These are phyloP conservation scores for Altica lythri DNA, from an alignment of 2,888 invertebrate species.

Conservation along the genomic window DNA sequence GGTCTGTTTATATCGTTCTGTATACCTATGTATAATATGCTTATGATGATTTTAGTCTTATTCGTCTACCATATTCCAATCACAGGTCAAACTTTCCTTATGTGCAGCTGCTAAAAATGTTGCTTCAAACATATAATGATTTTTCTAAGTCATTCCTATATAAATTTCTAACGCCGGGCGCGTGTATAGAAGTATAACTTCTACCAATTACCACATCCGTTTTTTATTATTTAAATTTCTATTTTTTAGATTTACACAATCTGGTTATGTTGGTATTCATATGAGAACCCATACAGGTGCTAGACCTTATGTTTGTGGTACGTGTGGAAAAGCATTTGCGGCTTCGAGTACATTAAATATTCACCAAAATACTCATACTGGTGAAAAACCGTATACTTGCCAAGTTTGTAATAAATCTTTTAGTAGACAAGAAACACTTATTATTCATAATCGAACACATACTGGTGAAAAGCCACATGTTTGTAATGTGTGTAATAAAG, in stretches of 20 bases:
- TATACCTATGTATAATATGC: background rate
- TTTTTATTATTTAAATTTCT: slow-evolving; percentile 1
- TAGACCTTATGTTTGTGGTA: slow-evolving; percentile 55
- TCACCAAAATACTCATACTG: slow-evolving; percentile 56
- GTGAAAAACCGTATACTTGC: slow-evolving; percentile 56
- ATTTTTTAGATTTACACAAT: slow-evolving; percentile 55
- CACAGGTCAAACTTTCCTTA: no score
- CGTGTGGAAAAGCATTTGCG: slow-evolving; percentile 57
- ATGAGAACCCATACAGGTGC: slow-evolving; percentile 58
- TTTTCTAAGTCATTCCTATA: no score
- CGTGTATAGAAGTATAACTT: background rate
- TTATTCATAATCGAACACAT: slow-evolving; percentile 55
- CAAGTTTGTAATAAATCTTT: slow-evolving; percentile 55
- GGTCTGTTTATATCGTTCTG: background rate
- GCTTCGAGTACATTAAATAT: slow-evolving; percentile 56
- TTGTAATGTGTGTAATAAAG: slow-evolving; percentile 54
- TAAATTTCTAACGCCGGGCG: background rate
- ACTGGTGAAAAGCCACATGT: slow-evolving; percentile 56
- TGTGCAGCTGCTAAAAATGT: no score
- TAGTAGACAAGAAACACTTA: slow-evolving; percentile 54
- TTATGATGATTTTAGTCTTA: background rate
- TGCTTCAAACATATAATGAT: no score
- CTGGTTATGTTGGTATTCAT: slow-evolving; percentile 58
- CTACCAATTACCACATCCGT: background rate
- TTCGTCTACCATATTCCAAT: no score